A percentile compares a stretch with the other conserved stretches of the same genome.
Conservation (phyloP, 2,888 invertebrate species). For the Ochropleura leucogaster region DNA sequence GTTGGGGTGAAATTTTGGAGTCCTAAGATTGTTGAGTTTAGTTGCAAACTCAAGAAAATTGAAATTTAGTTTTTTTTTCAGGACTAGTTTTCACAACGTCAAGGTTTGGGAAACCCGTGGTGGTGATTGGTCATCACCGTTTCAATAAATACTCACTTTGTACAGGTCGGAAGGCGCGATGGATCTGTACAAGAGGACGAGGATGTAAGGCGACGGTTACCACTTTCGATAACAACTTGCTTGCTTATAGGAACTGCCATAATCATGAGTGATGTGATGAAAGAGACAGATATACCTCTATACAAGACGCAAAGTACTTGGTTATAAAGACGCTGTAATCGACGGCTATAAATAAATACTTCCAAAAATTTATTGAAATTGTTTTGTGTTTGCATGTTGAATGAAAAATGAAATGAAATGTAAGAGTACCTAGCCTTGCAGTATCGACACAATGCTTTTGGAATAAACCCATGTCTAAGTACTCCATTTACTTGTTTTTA, state of each 20-base stretch:
- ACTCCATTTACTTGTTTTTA: too few relatives aligned
- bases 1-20: neutral
- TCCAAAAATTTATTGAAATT: neutral
- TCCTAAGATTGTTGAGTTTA: neutral
- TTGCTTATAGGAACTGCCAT: slow-evolving; percentile 18
- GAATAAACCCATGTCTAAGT: too few relatives aligned
- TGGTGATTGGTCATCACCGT: slow-evolving; percentile 60
- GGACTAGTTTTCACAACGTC: slow-evolving; percentile 28
- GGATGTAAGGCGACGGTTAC: slow-evolving; percentile 30
- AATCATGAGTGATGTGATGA: slow-evolving; percentile 18
- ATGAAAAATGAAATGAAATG: neutral
- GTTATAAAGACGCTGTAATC: neutral
- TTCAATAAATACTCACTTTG: slow-evolving; percentile 65
- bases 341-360: neutral
- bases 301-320: neutral
- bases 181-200: slow-evolving; percentile 61
- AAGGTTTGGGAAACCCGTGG: slow-evolving; percentile 34
- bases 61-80: neutral
- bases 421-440: too few relatives aligned
- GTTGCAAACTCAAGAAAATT: neutral
- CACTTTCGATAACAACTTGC: slow-evolving; percentile 13
- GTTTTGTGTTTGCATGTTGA: neutral
- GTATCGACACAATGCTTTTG: too few relatives aligned
- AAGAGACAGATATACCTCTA: neutral
- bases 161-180: slow-evolving; percentile 60